phyloP scores from a whole-genome alignment of 1,140 invertebrate species.

The Scaptomyza pallida region DNA sequence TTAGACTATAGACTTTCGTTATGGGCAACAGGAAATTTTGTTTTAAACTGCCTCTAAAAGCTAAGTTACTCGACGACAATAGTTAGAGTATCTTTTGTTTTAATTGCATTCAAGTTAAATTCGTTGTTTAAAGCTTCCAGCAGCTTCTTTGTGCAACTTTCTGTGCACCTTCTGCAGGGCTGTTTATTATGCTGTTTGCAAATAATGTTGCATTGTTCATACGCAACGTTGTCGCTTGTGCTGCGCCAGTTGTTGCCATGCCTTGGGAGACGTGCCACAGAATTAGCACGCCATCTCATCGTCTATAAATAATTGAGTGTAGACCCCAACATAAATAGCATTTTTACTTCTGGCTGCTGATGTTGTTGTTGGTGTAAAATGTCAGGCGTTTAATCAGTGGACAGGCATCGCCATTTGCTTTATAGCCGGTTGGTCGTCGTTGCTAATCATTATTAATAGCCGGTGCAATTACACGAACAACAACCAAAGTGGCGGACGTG shows the following conservation, averaged over 20 bases:
- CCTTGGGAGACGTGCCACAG: conserved; percentile 61
- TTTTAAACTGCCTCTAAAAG: too few relatives aligned
- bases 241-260: conserved; percentile 29
- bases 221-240: conserved; percentile 61
- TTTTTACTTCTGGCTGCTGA: conserved; percentile 41
- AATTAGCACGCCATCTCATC: conserved; percentile 66
- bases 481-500: conserved; percentile 52
- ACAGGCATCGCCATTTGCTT: conserved; percentile 50
- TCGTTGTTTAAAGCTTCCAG: conserved; percentile 7
- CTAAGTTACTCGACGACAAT: too few relatives aligned
- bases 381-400: conserved; percentile 68
- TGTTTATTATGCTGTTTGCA: conserved; percentile 56
- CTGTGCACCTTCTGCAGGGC: conserved; percentile 7
- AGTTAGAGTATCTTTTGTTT: conserved; percentile 30
- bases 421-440: background rate
- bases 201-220: conserved; percentile 56
- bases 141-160: conserved; percentile 48
- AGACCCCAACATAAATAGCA: conserved; percentile 71
- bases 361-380: conserved; percentile 57
- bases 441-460: conserved; percentile 78
- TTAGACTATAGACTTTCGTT: too few relatives aligned
- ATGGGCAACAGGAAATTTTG: too few relatives aligned
- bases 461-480: conserved; percentile 60
- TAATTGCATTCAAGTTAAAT: too few relatives aligned
- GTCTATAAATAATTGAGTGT: conserved; percentile 72